Percentiles rank a stretch among this genome's conserved stretches.
Evolutionary conservation across 2,797 vertebrate species (phyloP).

Genomic region (Sebastes minor): DNA sequence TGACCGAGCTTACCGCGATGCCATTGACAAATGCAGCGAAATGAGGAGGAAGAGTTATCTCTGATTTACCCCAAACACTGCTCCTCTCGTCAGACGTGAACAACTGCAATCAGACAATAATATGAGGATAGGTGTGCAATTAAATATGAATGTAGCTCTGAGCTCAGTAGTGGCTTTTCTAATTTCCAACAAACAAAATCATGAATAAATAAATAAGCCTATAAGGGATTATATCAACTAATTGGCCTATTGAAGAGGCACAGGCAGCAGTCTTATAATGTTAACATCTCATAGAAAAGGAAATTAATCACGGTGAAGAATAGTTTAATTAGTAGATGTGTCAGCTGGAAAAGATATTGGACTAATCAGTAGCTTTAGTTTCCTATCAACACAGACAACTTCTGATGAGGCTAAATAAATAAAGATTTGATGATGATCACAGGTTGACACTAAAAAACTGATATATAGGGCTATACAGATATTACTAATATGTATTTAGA

Average conservation of each 20-base stretch:
- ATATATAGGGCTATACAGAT: not conserved
- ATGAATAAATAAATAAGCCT: not conserved
- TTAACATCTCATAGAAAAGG: not conserved
- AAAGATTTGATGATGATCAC: not conserved
- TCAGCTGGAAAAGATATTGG: not conserved
- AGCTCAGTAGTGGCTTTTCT: not conserved
- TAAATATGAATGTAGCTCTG: not conserved
- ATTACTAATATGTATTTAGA: not conserved
- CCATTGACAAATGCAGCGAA: constrained; percentile 94
- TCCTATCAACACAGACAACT: not conserved
- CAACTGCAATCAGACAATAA: constrained; percentile 74
- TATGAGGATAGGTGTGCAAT: not conserved
- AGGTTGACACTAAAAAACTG: not conserved
- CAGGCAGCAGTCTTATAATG: not conserved
- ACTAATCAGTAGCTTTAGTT: not conserved
- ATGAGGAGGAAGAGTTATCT: constrained; percentile 83
- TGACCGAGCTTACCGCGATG: constrained; percentile 86
- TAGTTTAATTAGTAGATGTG: not conserved
- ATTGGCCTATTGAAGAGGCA: not conserved
- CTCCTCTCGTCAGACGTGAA: constrained; percentile 84
- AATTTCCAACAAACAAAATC: not conserved
- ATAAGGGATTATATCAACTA: not conserved
- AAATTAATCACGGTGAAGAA: not conserved
- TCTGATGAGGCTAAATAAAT: not conserved
- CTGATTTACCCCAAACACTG: constrained; percentile 87